Evolutionary conservation across 2,888 invertebrate genomes (phyloP).

Genomic region (Drosophila antonietae): DNA sequence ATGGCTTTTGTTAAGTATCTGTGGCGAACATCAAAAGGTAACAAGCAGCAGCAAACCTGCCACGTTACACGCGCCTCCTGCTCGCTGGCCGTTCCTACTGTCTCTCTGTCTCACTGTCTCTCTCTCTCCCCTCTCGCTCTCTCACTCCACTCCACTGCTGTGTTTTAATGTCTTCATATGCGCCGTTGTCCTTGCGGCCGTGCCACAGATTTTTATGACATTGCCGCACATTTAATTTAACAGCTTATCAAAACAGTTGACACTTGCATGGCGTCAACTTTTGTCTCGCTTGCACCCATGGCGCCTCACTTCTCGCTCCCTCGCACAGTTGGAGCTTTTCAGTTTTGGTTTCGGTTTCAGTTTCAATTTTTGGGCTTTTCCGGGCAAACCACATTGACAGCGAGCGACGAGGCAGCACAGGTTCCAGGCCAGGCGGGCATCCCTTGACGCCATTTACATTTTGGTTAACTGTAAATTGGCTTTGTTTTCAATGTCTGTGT

Average conservation of each 20-base stretch:
- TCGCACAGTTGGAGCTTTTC: neutral
- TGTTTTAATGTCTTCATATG: conserved; percentile 60
- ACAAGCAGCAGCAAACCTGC: neutral
- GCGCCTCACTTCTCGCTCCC: neutral
- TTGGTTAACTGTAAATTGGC: conserved; percentile 80
- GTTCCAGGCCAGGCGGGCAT: conserved; percentile 40
- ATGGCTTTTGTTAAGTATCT: conserved; percentile 20
- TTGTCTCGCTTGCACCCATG: neutral
- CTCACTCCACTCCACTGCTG: neutral
- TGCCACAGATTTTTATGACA: conserved; percentile 73
- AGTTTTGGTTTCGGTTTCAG: conserved; percentile 23
- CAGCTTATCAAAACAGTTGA: conserved; percentile 76
- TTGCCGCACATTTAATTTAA: conserved; percentile 70
- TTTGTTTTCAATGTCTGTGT: conserved; percentile 41
- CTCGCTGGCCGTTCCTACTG: neutral
- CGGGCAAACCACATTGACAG: conserved; percentile 37
- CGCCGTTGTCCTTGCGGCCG: conserved; percentile 54
- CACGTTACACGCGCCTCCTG: neutral
- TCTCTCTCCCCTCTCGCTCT: neutral
- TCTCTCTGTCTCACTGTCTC: neutral
- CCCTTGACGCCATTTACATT: conserved; percentile 69
- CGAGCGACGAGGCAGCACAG: conserved; percentile 26
- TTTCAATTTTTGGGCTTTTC: conserved; percentile 28
- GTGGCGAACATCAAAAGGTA: conserved; percentile 28
- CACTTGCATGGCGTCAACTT: conserved; percentile 48